phyloP scores from a whole-genome alignment of 1,140 invertebrate genomes.

The Ceratina japonica region DNA sequence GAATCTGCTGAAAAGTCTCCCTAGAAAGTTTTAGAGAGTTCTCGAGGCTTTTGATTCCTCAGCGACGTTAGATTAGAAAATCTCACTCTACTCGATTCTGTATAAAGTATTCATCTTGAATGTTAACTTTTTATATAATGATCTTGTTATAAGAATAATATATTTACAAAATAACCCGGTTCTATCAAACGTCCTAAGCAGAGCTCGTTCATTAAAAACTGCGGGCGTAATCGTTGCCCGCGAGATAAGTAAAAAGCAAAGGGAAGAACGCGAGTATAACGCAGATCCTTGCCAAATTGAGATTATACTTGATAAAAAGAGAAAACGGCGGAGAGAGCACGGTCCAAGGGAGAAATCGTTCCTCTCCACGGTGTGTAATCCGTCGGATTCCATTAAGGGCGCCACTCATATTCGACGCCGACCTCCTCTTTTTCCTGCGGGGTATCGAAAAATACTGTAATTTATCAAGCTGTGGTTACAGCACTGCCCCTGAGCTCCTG shows the following conservation, averaged over 20 bases:
- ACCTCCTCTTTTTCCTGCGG: constrained; percentile 23
- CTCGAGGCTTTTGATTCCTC: no score
- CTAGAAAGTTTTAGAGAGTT: not conserved
- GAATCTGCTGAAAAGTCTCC: not conserved
- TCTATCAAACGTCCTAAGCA: no score
- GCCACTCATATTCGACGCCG: constrained; percentile 45
- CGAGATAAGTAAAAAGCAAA: not conserved
- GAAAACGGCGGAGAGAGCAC: not conserved
- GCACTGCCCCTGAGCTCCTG: constrained; percentile 29
- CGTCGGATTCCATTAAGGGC: constrained; percentile 59
- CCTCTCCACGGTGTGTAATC: constrained; percentile 53
- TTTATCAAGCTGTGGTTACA: constrained; percentile 55
- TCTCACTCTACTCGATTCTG: no score
- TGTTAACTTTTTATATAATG: no score
- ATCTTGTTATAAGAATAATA: no score
- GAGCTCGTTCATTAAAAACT: not conserved
- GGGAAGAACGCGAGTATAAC: not conserved
- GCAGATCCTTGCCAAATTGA: constrained; percentile 50
- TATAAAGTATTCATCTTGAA: no score
- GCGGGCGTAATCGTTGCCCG: constrained; percentile 1
- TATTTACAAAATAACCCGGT: no score
- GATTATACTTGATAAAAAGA: constrained; percentile 42
- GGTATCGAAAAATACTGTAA: constrained; percentile 57
- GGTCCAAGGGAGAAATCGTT: constrained; percentile 43
- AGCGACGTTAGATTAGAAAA: no score